Percentiles rank a stretch among this genome's conserved stretches.
phyloP scores from a whole-genome alignment of 2,888 invertebrate species.

The Elegia similella region DNA sequence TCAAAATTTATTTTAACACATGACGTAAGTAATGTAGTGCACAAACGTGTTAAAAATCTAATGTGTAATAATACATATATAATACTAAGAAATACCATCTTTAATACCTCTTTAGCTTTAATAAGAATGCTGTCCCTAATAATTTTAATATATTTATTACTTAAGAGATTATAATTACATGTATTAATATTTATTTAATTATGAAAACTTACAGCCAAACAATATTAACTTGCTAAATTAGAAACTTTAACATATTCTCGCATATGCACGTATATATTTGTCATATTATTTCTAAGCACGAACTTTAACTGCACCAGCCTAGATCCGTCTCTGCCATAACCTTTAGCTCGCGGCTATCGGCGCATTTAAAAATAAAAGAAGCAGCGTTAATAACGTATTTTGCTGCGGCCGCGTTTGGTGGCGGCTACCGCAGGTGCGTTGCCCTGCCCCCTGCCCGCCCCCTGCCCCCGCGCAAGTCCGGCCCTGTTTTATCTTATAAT shows the following conservation, averaged over 20 bases:
- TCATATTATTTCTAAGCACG: neutral
- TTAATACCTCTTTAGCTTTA: too few relatives aligned
- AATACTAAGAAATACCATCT: too few relatives aligned
- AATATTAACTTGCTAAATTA: too few relatives aligned
- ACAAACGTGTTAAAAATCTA: neutral
- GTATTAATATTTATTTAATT: too few relatives aligned
- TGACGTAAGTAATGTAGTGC: neutral
- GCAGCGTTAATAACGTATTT: slow-evolving; percentile 74
- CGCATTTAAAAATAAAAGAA: slow-evolving; percentile 76
- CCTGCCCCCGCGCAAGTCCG: slow-evolving; percentile 30
- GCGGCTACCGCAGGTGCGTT: slow-evolving; percentile 64
- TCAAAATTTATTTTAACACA: neutral
- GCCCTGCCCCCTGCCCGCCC: slow-evolving; percentile 43
- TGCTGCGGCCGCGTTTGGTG: slow-evolving; percentile 52
- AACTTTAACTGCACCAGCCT: slow-evolving; percentile 11
- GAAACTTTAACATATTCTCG: too few relatives aligned
- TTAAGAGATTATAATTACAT: too few relatives aligned
- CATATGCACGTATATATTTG: neutral
- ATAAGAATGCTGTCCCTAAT: too few relatives aligned
- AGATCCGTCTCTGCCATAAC: slow-evolving; percentile 66
- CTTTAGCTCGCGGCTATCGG: slow-evolving; percentile 77
- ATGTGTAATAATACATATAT: neutral
- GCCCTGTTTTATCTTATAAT: slow-evolving; percentile 25
- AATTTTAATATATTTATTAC: too few relatives aligned
- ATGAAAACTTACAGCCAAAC: too few relatives aligned